Evolutionary conservation across 1,140 invertebrate species (phyloP).

Genomic region (Dermatophagoides farinae): DNA sequence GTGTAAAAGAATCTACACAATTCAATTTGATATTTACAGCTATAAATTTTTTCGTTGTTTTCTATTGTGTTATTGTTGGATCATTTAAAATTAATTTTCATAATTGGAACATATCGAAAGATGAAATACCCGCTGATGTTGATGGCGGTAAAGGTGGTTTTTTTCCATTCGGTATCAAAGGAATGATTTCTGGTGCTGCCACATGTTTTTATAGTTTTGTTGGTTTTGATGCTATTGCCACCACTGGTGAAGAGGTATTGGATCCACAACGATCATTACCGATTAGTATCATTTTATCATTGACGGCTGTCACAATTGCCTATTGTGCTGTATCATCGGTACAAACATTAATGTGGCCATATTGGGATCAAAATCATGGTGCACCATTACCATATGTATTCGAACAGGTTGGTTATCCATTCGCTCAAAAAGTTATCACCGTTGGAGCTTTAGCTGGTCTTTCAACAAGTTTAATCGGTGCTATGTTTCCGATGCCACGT

Average conservation of each 20-base stretch:
- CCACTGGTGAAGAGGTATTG: slow-evolving; percentile 62
- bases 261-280: slow-evolving; percentile 71
- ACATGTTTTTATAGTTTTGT: slow-evolving; percentile 80
- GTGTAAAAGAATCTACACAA: slow-evolving; percentile 65
- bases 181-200: slow-evolving; percentile 45
- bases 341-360: slow-evolving; percentile 76
- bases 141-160: slow-evolving; percentile 42
- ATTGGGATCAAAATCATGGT: slow-evolving; percentile 30
- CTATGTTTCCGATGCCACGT: slow-evolving; percentile 85
- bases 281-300: slow-evolving; percentile 56
- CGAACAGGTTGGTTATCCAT: slow-evolving; percentile 40
- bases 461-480: slow-evolving; percentile 66
- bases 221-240: slow-evolving; percentile 68
- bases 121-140: background rate
- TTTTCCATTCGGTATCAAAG: slow-evolving; percentile 38
- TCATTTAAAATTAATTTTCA: slow-evolving; percentile 49
- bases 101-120: slow-evolving; percentile 43
- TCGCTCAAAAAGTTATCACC: slow-evolving; percentile 49
- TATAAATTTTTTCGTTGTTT: slow-evolving; percentile 61
- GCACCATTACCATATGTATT: slow-evolving; percentile 57
- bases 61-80: slow-evolving; percentile 57
- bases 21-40: slow-evolving; percentile 74
- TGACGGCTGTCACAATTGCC: slow-evolving; percentile 50
- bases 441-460: slow-evolving; percentile 52
- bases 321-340: slow-evolving; percentile 68